Evolutionary conservation across 2,888 invertebrate species (phyloP).

Genomic region (Andrena minutula): DNA sequence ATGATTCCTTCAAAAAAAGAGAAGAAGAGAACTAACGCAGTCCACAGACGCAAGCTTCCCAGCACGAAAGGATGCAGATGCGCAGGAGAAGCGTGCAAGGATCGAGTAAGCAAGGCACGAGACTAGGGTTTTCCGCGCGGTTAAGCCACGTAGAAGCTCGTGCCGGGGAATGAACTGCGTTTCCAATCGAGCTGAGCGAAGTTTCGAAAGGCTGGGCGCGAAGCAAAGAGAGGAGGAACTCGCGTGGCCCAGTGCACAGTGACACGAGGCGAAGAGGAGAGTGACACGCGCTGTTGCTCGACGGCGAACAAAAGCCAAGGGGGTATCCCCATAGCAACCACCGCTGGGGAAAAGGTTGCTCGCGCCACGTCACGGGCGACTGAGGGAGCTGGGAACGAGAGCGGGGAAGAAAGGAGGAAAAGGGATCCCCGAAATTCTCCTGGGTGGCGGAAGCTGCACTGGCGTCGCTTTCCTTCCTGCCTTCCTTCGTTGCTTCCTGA

Average conservation of each 20-base stretch:
- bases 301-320: constrained; percentile 38
- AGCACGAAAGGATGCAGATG: neutral
- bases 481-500: neutral
- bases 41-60: too few relatives aligned
- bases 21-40: too few relatives aligned
- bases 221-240: neutral
- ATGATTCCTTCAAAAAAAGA: too few relatives aligned
- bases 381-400: constrained; percentile 19
- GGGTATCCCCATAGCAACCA: constrained; percentile 69
- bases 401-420: constrained; percentile 10
- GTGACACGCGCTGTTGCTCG: constrained; percentile 48
- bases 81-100: neutral
- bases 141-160: constrained; percentile 11
- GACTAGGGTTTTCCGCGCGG: constrained; percentile 19
- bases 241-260: neutral
- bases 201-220: constrained; percentile 27
- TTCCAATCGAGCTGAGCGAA: neutral
- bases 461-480: constrained; percentile 37
- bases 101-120: neutral
- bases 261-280: constrained; percentile 21
- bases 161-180: too few relatives aligned
- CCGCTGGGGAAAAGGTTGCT: constrained; percentile 38
- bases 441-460: constrained; percentile 16
- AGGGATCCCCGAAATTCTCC: constrained; percentile 29
- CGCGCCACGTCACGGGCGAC: constrained; percentile 3